phyloP scores from a whole-genome alignment of 2,888 invertebrate species.

The Proisotoma minuta region DNA sequence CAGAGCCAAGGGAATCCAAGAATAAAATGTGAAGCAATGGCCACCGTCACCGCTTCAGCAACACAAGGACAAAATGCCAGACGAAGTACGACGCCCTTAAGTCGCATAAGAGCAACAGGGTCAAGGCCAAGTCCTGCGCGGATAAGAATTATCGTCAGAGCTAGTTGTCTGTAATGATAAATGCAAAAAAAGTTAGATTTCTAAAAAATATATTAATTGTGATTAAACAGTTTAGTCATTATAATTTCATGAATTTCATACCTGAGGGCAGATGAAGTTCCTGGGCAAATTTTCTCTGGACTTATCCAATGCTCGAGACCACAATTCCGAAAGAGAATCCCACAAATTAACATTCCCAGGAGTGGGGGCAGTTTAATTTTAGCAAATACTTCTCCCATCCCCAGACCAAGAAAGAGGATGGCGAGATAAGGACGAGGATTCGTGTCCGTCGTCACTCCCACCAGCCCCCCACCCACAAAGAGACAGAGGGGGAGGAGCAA shows the following conservation, averaged over 20 bases:
- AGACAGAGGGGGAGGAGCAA: not conserved
- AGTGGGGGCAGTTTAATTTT: conserved; percentile 75
- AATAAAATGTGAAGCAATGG: conserved; percentile 56
- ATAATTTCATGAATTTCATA: too few relatives aligned
- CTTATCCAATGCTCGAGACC: conserved; percentile 25
- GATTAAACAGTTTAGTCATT: too few relatives aligned
- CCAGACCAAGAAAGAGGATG: not conserved
- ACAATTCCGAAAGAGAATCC: conserved; percentile 61
- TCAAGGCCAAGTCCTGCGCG: conserved; percentile 64
- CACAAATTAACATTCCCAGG: conserved; percentile 83
- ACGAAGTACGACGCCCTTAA: conserved; percentile 57
- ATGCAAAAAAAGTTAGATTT: not conserved
- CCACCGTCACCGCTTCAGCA: conserved; percentile 57
- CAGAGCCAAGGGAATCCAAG: conserved; percentile 61
- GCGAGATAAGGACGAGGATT: too few relatives aligned
- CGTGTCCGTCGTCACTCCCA: not conserved
- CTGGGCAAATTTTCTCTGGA: conserved; percentile 9
- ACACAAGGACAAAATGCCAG: conserved; percentile 61
- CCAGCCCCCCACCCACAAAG: not conserved
- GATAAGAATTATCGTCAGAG: conserved; percentile 62
- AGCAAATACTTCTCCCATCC: conserved; percentile 66
- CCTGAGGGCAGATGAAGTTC: conserved; percentile 27
- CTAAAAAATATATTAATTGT: conserved; percentile 4
- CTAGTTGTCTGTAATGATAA: conserved; percentile 56
- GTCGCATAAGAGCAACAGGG: conserved; percentile 56